These are phyloP conservation scores for Drosophila pallidifrons DNA, from an alignment of 1,140 invertebrate genomes.

Conservation along the genomic window DNA sequence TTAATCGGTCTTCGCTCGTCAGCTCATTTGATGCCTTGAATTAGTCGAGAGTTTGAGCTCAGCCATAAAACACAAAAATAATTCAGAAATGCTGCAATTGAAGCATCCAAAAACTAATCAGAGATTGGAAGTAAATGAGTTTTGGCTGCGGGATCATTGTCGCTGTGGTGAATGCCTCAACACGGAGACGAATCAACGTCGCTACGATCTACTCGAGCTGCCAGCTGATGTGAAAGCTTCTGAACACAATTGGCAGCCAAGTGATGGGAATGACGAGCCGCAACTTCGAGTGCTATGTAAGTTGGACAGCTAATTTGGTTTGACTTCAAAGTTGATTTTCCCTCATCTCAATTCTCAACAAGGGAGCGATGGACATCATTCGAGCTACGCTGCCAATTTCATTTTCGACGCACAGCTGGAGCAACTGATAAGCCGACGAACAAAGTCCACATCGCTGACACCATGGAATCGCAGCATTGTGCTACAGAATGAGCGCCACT, in stretches of 20 bases:
- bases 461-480: conserved; percentile 70
- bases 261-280: not conserved
- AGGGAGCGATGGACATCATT: conserved; percentile 79
- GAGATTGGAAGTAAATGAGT: conserved; percentile 57
- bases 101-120: conserved; percentile 45
- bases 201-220: conserved; percentile 74
- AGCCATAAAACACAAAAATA: not conserved
- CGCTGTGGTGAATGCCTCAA: conserved; percentile 71
- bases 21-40: not conserved
- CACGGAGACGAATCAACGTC: conserved; percentile 71
- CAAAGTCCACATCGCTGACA: conserved; percentile 54
- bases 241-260: conserved; percentile 18
- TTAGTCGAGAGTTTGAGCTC: not conserved
- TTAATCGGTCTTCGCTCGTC: not conserved
- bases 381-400: conserved; percentile 66
- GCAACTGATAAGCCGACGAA: conserved; percentile 50
- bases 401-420: conserved; percentile 63
- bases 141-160: conserved; percentile 82
- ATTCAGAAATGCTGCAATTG: conserved; percentile 40
- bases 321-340: not conserved
- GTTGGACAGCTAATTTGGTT: conserved; percentile 18
- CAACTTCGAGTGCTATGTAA: conserved; percentile 49
- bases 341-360: not conserved
- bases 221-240: conserved; percentile 52
- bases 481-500: conserved; percentile 55